Evolutionary conservation across 1,140 invertebrate species (phyloP).

Genomic region (Hyphantria cunea): DNA sequence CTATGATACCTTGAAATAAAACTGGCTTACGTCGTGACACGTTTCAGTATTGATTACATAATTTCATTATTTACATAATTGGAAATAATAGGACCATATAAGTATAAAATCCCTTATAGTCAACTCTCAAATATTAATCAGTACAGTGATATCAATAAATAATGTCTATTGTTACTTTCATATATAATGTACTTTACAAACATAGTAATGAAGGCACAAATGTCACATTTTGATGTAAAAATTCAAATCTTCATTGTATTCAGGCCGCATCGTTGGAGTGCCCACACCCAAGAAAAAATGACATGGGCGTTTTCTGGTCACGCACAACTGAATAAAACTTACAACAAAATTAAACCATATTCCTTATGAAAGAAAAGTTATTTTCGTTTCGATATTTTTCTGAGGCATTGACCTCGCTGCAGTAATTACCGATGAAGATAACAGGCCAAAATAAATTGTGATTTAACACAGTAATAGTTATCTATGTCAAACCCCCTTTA

Average conservation of each 20-base stretch:
- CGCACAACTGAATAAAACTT: constrained; percentile 40
- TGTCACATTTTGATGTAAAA: constrained; percentile 20
- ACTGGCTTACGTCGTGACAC: too few relatives aligned
- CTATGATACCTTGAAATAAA: too few relatives aligned
- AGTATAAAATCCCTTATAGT: too few relatives aligned
- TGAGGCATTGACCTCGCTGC: constrained; percentile 35
- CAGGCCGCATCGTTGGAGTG: constrained; percentile 30
- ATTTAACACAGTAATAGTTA: constrained; percentile 39
- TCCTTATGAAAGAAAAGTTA: constrained; percentile 33
- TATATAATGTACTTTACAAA: background rate
- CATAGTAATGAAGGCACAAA: constrained; percentile 3
- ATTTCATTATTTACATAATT: too few relatives aligned
- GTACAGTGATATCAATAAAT: too few relatives aligned
- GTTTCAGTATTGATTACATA: too few relatives aligned
- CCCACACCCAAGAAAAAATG: constrained; percentile 51
- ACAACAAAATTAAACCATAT: constrained; percentile 32
- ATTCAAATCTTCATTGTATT: constrained; percentile 30
- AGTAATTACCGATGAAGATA: constrained; percentile 43
- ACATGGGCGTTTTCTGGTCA: constrained; percentile 57
- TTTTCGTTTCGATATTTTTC: constrained; percentile 26
- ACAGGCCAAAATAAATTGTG: constrained; percentile 44
- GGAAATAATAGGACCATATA: too few relatives aligned
- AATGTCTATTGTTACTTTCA: background rate
- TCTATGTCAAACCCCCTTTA: constrained; percentile 20
- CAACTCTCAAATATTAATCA: too few relatives aligned